Conservation (phyloP, 92 coral and sea anemone genomes). For the Epizoanthus scotinus region DNA sequence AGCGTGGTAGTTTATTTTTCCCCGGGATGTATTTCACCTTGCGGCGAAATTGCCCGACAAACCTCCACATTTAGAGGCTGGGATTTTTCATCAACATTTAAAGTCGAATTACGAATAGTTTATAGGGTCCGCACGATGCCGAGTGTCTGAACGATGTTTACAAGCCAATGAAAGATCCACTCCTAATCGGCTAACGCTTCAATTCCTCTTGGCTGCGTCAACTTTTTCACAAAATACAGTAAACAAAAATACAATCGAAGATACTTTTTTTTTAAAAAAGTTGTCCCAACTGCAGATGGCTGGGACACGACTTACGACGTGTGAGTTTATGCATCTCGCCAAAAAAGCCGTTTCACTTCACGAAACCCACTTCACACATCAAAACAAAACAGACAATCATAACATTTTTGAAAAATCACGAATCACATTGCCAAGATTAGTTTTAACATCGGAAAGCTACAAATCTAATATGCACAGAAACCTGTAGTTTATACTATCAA, state of each 20-base stretch:
- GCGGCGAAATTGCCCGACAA: not conserved
- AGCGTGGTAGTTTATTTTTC: not conserved
- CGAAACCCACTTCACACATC: conserved; percentile 2
- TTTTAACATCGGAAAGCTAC: not conserved
- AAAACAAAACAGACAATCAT: conserved; percentile 1
- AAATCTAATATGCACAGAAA: conserved; percentile 30
- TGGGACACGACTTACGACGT: not conserved
- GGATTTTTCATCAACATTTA: not conserved
- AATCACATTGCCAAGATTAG: not conserved
- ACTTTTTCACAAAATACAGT: not conserved
- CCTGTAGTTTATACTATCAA: conserved; percentile 34
- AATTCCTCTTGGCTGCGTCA: not conserved
- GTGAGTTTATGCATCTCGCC: not conserved
- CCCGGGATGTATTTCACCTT: conserved; percentile 21
- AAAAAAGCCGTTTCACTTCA: too few species aligned
- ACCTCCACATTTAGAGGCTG: not conserved
- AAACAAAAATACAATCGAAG: not conserved
- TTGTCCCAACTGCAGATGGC: not conserved
- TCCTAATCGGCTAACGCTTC: not conserved
- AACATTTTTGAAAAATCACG: conserved; percentile 22
- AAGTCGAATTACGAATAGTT: not conserved
- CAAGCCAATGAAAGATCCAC: not conserved
- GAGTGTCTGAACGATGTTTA: not conserved
- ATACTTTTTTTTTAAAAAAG: not conserved
- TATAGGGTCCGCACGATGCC: not conserved